Base-by-base conservation (phyloP, 2,797 vertebrate species). In the Cephalopachus bancanus region DNA sequence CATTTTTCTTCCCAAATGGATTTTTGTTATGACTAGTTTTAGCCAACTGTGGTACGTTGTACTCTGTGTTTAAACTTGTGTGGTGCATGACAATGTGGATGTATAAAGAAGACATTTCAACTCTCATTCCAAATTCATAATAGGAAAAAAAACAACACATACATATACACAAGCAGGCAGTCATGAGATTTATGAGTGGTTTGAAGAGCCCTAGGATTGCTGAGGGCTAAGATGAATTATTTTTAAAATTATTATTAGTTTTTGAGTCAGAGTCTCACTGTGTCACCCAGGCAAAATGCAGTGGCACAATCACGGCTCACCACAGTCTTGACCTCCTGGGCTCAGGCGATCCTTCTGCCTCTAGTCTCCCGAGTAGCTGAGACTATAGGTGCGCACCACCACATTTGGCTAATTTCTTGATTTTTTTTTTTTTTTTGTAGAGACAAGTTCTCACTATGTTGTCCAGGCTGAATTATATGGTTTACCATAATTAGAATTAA, bases 91-190 rank as follows among this genome's bases (percentile, higher is more conserved):
- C 30, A 37, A 7, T 49, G 3, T 79, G 60, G 30, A 14, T 37
- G 83, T 72, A 57, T 62, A 22, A 67, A 90, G 74, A 84, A 53
- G n/a, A 67, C 3, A 57, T 96, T 96, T 79, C 5, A 59, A 60
- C 59, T 62, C 10, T 49, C 19, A 57, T 33, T 95, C 49, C 89
- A 57, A 83, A 84, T 92, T 86, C 16, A 26, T n/a, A 26, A 81
- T 28, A 51, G 11, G 24, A 94, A 90, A 91, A 26, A 15, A 5
- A 15, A 12, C 65, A 69, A 72, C n/a, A 74, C 4, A 8, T 8
- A 19, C 0, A 3, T 20, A 30, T 26, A 30, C 30, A 64, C 24
- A 53, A 78, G 12, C 64, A 78, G 22, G 16, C 33, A 37, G 33
- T 57, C 59, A 15, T 20, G 49, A 92, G 49, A 72, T 88, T 90